Conservation (phyloP, 2,888 invertebrate genomes). For the Ptilodon capucinus region DNA sequence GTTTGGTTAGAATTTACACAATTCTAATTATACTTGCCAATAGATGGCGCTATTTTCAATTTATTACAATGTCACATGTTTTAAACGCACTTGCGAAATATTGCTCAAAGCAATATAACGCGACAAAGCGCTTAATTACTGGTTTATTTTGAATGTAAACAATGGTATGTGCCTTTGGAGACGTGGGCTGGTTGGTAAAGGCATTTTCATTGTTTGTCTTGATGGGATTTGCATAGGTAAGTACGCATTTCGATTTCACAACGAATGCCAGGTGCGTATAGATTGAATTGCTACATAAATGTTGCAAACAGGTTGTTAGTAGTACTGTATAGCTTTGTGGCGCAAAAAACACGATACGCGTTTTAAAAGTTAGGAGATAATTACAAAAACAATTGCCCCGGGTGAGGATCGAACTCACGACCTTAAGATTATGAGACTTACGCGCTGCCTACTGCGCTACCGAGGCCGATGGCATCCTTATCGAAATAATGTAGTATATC, state of each 20-base stretch:
- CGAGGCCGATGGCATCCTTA: slow-evolving; percentile 76
- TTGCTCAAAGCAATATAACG: neutral
- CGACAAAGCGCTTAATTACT: slow-evolving; percentile 35
- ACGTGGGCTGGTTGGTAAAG: slow-evolving; percentile 53
- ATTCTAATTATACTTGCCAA: slow-evolving; percentile 42
- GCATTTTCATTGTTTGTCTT: slow-evolving; percentile 52
- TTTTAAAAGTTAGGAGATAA: slow-evolving; percentile 13
- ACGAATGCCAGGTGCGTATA: slow-evolving; percentile 38
- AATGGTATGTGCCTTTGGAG: slow-evolving; percentile 43
- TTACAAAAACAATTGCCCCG: slow-evolving; percentile 84
- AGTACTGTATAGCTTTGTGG: slow-evolving; percentile 16
- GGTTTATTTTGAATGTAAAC: slow-evolving; percentile 51
- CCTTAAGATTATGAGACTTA: slow-evolving; percentile 96
- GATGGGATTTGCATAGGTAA: slow-evolving; percentile 59
- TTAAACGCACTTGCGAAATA: slow-evolving; percentile 1
- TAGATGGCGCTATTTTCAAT: slow-evolving; percentile 50
- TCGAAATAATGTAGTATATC: slow-evolving; percentile 33
- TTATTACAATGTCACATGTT: slow-evolving; percentile 3
- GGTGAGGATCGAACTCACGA: slow-evolving; percentile 98
- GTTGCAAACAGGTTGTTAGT: slow-evolving; percentile 16
- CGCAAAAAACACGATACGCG: slow-evolving; percentile 17
- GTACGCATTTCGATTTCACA: slow-evolving; percentile 42
- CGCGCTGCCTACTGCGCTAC: slow-evolving; percentile 95
- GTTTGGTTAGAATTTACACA: too few relatives aligned
- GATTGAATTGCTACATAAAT: slow-evolving; percentile 30